These are phyloP conservation scores for Trachelipus rathkii DNA, from an alignment of 1,140 invertebrate species.

Conservation along the genomic window DNA sequence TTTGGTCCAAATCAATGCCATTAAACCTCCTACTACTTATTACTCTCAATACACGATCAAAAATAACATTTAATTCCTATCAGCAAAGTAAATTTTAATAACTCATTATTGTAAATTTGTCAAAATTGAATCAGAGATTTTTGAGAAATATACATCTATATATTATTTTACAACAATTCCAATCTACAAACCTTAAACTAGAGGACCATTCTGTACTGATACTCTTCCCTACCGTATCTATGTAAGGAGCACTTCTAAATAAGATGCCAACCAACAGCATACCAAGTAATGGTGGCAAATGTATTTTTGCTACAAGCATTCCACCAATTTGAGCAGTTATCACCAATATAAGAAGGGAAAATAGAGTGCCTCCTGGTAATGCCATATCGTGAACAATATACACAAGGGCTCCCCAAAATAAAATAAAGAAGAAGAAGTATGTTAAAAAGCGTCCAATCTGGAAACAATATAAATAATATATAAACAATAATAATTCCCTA, in stretches of 20 bases:
- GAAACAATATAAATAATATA: not conserved
- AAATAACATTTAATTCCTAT: no score
- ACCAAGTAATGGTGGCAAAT: constrained; percentile 75
- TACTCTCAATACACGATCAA: no score
- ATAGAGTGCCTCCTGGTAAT: not conserved
- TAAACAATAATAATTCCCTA: no score
- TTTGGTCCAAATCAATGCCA: no score
- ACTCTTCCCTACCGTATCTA: constrained; percentile 46
- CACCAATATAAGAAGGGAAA: not conserved
- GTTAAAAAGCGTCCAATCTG: constrained; percentile 28
- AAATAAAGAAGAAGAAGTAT: constrained; percentile 21
- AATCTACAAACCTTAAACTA: constrained; percentile 1
- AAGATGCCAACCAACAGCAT: constrained; percentile 77
- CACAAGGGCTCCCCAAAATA: constrained; percentile 29
- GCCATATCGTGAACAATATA: not conserved
- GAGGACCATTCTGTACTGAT: constrained; percentile 1
- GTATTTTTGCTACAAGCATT: not conserved
- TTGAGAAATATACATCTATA: no score
- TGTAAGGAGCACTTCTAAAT: constrained; percentile 63
- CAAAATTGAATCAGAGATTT: no score
- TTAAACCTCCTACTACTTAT: no score
- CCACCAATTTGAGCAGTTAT: not conserved
- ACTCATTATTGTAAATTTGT: no score
- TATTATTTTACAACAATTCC: no score
- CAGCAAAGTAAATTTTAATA: no score